A percentile compares a stretch with the other conserved stretches of the same genome.
phyloP scores from a whole-genome alignment of 2,113 vertebrate genomes.

The Ammodytes marinus region DNA sequence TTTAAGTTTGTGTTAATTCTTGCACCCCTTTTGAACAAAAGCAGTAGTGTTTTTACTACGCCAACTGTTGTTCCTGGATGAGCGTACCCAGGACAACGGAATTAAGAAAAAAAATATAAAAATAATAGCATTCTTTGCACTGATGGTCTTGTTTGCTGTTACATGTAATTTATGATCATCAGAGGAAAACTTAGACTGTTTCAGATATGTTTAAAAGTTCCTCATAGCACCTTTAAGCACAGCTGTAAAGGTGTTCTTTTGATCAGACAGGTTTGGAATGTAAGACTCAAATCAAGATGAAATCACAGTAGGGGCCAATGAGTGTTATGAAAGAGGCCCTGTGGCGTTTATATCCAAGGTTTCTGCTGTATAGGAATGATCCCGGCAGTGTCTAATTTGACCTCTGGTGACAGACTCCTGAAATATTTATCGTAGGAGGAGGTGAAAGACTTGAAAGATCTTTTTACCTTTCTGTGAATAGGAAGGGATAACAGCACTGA shows the following conservation, averaged over 20 bases:
- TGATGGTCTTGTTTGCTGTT: too few relatives aligned
- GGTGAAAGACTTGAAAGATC: not conserved
- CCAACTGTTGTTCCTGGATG: too few relatives aligned
- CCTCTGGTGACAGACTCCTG: slow-evolving; percentile 1
- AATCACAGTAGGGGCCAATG: slow-evolving; percentile 25
- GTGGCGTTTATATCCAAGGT: slow-evolving; percentile 8
- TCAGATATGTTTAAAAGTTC: too few relatives aligned
- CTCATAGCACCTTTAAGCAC: not conserved
- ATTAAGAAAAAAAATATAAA: too few relatives aligned
- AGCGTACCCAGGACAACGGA: too few relatives aligned
- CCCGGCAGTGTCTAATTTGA: slow-evolving; percentile 40
- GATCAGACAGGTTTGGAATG: slow-evolving; percentile 35
- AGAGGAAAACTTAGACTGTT: too few relatives aligned
- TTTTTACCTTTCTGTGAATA: not conserved
- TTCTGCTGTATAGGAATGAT: slow-evolving; percentile 16
- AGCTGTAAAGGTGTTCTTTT: slow-evolving; percentile 22
- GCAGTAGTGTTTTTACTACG: too few relatives aligned
- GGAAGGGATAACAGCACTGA: not conserved
- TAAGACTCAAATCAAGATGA: slow-evolving; percentile 46
- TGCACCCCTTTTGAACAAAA: too few relatives aligned
- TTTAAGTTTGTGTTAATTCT: too few relatives aligned
- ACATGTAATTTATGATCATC: too few relatives aligned
- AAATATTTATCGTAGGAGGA: slow-evolving; percentile 11
- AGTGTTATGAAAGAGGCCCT: slow-evolving; percentile 46
- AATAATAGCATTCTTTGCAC: too few relatives aligned